A percentile compares a stretch with the other conserved stretches of the same genome.
Evolutionary conservation across 2,888 invertebrate genomes (phyloP).

Genomic region (Microctonus brassicae): DNA sequence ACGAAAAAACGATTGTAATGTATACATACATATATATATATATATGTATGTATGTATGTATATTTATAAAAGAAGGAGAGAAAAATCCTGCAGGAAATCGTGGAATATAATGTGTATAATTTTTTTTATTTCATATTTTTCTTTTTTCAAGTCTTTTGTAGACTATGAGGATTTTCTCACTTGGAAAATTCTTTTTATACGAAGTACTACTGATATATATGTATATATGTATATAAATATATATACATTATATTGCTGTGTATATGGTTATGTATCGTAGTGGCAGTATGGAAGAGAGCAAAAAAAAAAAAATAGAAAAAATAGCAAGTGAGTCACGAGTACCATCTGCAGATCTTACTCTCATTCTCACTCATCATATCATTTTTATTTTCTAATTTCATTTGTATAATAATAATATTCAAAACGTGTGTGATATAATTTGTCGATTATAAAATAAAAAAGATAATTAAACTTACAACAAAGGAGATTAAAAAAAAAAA

Average conservation of each 20-base stretch:
- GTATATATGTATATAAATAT: too few relatives aligned
- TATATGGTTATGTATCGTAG: neutral
- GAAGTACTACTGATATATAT: neutral
- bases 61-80: neutral
- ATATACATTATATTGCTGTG: too few relatives aligned
- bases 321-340: neutral
- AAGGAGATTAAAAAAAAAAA: too few relatives aligned
- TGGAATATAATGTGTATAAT: constrained; percentile 21
- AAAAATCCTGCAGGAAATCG: constrained; percentile 36
- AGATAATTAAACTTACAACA: too few relatives aligned
- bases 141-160: neutral
- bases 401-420: neutral
- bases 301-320: neutral
- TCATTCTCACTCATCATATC: neutral
- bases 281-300: neutral
- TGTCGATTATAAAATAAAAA: too few relatives aligned
- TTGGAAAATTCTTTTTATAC: neutral
- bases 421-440: too few relatives aligned
- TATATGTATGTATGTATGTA: too few relatives aligned
- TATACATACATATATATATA: too few relatives aligned
- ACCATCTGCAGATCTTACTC: neutral
- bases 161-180: neutral
- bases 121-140: neutral
- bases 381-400: constrained; percentile 1
- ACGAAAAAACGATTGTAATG: neutral